Percentiles rank a stretch among this genome's conserved stretches.
These are phyloP conservation scores for Zosterops borbonicus DNA, from an alignment of 2,113 vertebrate species.

Conservation along the genomic window DNA sequence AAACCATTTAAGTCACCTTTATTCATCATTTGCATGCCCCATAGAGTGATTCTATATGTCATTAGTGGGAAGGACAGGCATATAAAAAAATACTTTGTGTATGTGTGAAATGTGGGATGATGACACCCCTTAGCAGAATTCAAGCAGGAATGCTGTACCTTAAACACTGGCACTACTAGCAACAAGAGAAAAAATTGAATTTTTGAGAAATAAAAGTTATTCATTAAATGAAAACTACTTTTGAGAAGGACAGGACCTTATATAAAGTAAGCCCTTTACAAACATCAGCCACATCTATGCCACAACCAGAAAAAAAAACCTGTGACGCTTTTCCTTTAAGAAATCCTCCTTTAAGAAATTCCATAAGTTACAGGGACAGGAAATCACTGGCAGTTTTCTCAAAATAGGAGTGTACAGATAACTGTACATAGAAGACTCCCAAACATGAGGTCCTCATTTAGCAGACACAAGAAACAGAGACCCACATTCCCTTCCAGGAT, in stretches of 20 bases:
- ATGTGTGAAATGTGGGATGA: neutral
- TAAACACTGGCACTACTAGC: neutral
- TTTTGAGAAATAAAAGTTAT: neutral
- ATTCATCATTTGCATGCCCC: fast-evolving
- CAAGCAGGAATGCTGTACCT: neutral
- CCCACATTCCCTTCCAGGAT: neutral
- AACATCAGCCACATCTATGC: neutral
- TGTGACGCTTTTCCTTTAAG: neutral
- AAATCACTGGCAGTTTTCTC: neutral
- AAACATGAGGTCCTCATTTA: neutral
- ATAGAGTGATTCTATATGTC: neutral
- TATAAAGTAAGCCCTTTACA: neutral
- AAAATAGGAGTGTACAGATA: neutral
- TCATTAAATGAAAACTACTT: neutral
- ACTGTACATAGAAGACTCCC: neutral
- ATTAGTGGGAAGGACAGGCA: neutral
- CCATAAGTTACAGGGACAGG: neutral
- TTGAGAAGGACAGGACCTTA: neutral
- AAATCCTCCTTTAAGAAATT: neutral
- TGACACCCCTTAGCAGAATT: neutral
- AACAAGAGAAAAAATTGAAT: neutral
- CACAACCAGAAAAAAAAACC: neutral
- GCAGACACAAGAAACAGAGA: neutral
- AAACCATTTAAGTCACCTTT: neutral
- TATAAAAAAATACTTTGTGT: neutral